A percentile compares a stretch with the other conserved stretches of the same genome.
phyloP scores from a whole-genome alignment of 2,888 invertebrate genomes.

The Drosophila mercatorum region DNA sequence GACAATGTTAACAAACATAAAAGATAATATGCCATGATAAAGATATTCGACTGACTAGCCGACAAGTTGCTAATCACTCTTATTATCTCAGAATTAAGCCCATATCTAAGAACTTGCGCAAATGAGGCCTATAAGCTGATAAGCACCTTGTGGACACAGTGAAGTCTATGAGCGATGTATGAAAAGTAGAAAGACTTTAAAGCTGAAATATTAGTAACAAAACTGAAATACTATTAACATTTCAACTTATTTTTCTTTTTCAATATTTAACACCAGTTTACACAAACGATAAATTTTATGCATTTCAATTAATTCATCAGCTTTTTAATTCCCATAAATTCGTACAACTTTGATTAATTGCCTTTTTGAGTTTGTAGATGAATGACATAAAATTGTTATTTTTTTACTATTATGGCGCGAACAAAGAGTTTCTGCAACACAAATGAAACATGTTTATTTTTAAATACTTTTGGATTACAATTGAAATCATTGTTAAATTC shows the following conservation, averaged over 20 bases:
- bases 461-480: not conserved
- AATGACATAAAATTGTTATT: slow-evolving; percentile 10
- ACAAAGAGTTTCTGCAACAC: not conserved
- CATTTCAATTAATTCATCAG: not conserved
- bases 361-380: slow-evolving; percentile 10
- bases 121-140: not conserved
- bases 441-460: slow-evolving; percentile 20
- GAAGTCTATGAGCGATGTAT: not conserved
- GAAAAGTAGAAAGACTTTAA: not conserved
- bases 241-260: not conserved
- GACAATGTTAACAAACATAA: not conserved
- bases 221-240: not conserved
- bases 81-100: not conserved
- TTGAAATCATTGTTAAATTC: slow-evolving; percentile 7
- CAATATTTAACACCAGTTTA: not conserved
- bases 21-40: not conserved
- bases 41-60: not conserved
- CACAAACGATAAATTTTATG: not conserved
- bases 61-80: not conserved
- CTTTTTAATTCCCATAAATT: not conserved
- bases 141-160: not conserved
- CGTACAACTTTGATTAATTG: slow-evolving; percentile 26
- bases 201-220: not conserved
- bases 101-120: not conserved
- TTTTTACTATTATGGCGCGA: slow-evolving; percentile 6